These are phyloP conservation scores for Ectemnius continuus DNA, from an alignment of 2,888 invertebrate genomes.

Conservation along the genomic window DNA sequence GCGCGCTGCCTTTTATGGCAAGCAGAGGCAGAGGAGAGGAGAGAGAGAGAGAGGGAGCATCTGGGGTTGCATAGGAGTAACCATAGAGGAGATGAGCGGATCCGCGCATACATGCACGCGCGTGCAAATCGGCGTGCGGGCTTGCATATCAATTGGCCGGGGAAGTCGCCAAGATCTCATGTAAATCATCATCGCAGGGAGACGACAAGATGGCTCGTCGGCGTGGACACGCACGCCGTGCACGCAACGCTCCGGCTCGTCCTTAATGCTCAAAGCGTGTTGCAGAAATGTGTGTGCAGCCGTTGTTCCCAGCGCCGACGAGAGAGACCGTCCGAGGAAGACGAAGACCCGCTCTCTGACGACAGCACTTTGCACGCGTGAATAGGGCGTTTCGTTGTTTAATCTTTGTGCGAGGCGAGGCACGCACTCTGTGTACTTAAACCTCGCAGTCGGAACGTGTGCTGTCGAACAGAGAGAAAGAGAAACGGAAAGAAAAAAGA, in stretches of 20 bases:
- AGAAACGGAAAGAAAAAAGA: slow-evolving; percentile 6
- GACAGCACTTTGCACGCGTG: slow-evolving; percentile 43
- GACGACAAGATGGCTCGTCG: slow-evolving; percentile 47
- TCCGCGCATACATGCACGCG: slow-evolving; percentile 8
- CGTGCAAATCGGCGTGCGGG: slow-evolving; percentile 27
- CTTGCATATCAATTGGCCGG: slow-evolving; percentile 48
- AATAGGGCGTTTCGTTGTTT: slow-evolving; percentile 57
- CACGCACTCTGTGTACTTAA: too few species aligned
- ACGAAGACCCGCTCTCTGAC: slow-evolving; percentile 13
- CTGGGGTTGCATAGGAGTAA: slow-evolving; percentile 15
- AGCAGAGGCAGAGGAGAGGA: slow-evolving; percentile 22
- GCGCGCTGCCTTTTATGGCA: slow-evolving; percentile 19
- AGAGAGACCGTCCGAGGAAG: not conserved
- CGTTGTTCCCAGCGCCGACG: not conserved
- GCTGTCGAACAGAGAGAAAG: too few species aligned
- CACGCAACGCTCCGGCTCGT: slow-evolving; percentile 28
- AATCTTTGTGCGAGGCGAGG: slow-evolving; percentile 8
- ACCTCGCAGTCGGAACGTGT: too few species aligned
- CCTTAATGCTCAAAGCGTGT: slow-evolving; percentile 49
- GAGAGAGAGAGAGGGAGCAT: slow-evolving; percentile 18
- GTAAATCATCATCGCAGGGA: slow-evolving; percentile 70
- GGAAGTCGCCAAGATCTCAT: slow-evolving; percentile 71
- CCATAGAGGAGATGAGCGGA: not conserved
- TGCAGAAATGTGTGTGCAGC: slow-evolving; percentile 31
- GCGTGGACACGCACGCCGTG: slow-evolving; percentile 48